phyloP scores from a whole-genome alignment of 2,797 vertebrate species.

The Sebastes itinus region DNA sequence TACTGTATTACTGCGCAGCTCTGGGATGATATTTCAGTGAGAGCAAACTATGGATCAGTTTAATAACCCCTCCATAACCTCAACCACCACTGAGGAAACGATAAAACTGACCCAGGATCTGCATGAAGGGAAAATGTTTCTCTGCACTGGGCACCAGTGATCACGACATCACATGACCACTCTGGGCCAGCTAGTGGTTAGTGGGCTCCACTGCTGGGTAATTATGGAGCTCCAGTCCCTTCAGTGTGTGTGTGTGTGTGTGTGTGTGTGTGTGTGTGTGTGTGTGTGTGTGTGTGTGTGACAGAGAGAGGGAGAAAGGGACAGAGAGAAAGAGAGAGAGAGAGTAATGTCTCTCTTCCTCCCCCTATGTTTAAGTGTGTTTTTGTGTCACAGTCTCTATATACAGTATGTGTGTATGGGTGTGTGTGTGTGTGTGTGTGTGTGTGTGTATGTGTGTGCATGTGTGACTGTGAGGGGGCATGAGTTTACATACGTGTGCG shows the following conservation, averaged over 20 bases:
- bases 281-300: slow-evolving; percentile 14
- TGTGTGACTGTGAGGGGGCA: neutral
- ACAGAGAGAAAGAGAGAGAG: neutral
- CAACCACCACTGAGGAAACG: slow-evolving; percentile 19
- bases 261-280: slow-evolving; percentile 26
- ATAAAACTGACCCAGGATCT: slow-evolving; percentile 46
- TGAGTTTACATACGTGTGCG: neutral
- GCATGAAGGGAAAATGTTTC: slow-evolving; percentile 30
- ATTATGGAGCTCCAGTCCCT: slow-evolving; percentile 66
- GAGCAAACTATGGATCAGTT: slow-evolving; percentile 36
- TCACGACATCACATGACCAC: slow-evolving; percentile 55
- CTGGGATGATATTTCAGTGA: slow-evolving; percentile 28
- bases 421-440: slow-evolving; percentile 7
- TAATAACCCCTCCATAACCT: slow-evolving; percentile 46
- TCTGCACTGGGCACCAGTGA: slow-evolving; percentile 30
- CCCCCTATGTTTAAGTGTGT: slow-evolving; percentile 7
- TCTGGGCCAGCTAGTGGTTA: slow-evolving; percentile 56
- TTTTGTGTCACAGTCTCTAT: neutral
- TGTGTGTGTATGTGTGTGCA: neutral
- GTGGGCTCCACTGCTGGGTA: slow-evolving; percentile 60
- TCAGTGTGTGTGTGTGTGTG: slow-evolving; percentile 25
- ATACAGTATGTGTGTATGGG: neutral
- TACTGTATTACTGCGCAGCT: slow-evolving; percentile 4
- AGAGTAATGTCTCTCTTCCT: slow-evolving; percentile 2
- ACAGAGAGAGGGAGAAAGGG: neutral